Conservation (phyloP, 2,113 vertebrate genomes). For the Athene cunicularia region DNA sequence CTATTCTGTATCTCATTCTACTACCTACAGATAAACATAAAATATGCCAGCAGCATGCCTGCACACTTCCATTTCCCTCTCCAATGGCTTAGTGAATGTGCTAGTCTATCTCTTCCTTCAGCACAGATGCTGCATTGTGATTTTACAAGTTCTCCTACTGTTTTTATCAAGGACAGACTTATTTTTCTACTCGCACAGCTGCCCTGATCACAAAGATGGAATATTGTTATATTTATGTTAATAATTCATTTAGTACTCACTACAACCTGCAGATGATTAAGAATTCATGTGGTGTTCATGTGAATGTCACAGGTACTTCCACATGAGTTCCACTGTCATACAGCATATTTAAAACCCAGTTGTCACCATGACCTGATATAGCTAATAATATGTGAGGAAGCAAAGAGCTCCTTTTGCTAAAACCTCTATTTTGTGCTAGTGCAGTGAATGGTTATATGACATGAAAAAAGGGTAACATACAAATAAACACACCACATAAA, state of each 20-base stretch:
- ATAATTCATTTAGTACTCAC: conserved; percentile 15
- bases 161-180: not conserved
- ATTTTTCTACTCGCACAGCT: conserved; percentile 8
- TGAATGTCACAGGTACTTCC: conserved; percentile 12
- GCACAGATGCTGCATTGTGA: not conserved
- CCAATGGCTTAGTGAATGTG: not conserved
- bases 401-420: not conserved
- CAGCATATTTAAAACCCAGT: not conserved
- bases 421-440: not conserved
- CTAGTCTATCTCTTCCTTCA: not conserved
- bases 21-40: not conserved
- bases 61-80: not conserved
- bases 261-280: not conserved
- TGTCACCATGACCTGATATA: not conserved
- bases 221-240: not conserved
- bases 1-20: not conserved
- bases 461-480: not conserved
- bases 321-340: not conserved
- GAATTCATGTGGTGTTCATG: not conserved
- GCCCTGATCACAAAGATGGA: not conserved
- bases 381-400: not conserved
- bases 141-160: not conserved
- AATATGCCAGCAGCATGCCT: not conserved
- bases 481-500: not conserved
- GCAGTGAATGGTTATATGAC: not conserved